Evolutionary conservation across 2,113 vertebrate species (phyloP), one percentile per base, ranked within the genome.

Genomic region (Gasterosteus nipponicus): DNA sequence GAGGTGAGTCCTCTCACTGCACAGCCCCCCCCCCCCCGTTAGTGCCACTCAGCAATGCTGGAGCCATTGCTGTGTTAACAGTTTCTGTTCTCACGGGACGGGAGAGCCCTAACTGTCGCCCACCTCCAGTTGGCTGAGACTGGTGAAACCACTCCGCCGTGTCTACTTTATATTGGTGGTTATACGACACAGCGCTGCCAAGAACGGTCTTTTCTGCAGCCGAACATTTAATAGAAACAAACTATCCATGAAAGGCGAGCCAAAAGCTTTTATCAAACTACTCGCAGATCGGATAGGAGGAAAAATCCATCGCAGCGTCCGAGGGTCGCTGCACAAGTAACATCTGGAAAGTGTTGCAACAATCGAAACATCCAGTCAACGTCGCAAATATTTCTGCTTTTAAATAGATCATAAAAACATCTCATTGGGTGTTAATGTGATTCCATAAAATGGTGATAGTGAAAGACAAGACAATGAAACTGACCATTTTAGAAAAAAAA

Each of bases 21-120:
- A 78, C 85, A 69, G 76, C 87, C 86, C 86, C 87, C 86, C 86
- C 89, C 86, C 74, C 74, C 58, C 62, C 35, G 83, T 87, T 86
- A 87, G 89, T 89, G 90, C 92, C 90, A 93, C 91, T 94, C 92
- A 90, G 91, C 89, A 92, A 72, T 89, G 89, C 86, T 76, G 88
- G 84, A 91, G 89, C 88, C 89, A 87, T 79, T 90, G 91, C 89
- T 88, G 91, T 92, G 91, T 92, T 94, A 91, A 92, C 91, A 93
- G 87, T 93, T 93, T 92, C 86, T 89, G 83, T 86, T 87, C 93
- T 93, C 91, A 87, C 79, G 91, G 92, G 93, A 93, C 44, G 69
- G 85, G 86, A 89, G 88, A 91, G 89, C 86, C 84, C 86, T 81
- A 89, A 89, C 87, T 86, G 89, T 92, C 85, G 77, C 80, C 88